Evolutionary conservation across 2,113 vertebrate species (phyloP), one percentile per base, ranked within the genome.

Genomic region (Phylloscopus whistleri): DNA sequence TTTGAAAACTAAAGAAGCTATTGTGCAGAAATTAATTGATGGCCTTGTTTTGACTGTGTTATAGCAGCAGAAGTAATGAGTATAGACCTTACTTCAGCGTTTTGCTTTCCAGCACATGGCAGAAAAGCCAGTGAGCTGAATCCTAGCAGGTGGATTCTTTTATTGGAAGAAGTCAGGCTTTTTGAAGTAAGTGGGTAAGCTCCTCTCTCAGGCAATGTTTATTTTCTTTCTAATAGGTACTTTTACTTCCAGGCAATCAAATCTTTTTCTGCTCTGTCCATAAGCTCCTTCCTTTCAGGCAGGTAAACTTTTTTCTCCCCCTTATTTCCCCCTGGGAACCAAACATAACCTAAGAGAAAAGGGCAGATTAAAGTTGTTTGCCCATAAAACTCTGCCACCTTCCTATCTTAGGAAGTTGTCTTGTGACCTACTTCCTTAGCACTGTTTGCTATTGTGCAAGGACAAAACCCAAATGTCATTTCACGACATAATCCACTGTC

Each of bases 381-480:
- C 91, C 70, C 68, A 27, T 88, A 95, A 96, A 89, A 78, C 73
- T 92, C 75, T 78, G 37, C 41, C 17, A 4, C 73, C 39, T 93
- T 89, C 76, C 44, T 74, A n/a, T 20, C 44, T 49, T 85, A 84
- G 84, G 85, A 94, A 83, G 84, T 85, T 66, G 49, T 83, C 72
- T 91, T 72, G 67, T 92, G 91, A 87, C 95, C 90, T 89, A 68
- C 53, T 95, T 90, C 89, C 87, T 94, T 90, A 90, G 55, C 64
- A 64, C 68, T 70, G 64, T 86, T 95, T 95, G 88, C 92, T 93
- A 35, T 94, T 93, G 93, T 92, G 76, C 76, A 92, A 84, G 92
- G 94, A 96, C 94, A 96, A 95, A 94, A 85, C 78, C 46, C 78
- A 93, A 76, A 94, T 94, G 93, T 96, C 93, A 97, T 90, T 96